phyloP scores from a whole-genome alignment of 2,888 invertebrate genomes.

The Hartigia nigra region DNA sequence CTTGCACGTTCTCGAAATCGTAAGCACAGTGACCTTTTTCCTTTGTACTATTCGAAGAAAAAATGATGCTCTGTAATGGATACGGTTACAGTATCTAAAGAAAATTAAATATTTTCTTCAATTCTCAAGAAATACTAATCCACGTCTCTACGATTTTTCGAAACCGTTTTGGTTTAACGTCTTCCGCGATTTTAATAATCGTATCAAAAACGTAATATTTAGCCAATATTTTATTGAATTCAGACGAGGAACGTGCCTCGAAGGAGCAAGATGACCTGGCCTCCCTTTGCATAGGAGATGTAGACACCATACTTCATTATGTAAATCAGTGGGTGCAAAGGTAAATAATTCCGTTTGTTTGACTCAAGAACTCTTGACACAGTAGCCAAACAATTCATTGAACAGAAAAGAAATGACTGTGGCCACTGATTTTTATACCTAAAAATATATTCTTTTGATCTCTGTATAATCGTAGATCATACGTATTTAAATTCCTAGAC shows the following conservation, averaged over 20 bases:
- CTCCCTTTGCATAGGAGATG: slow-evolving; percentile 80
- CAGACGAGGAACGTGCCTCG: slow-evolving; percentile 84
- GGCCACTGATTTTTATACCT: background rate
- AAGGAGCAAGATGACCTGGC: slow-evolving; percentile 83
- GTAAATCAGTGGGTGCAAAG: slow-evolving; percentile 92
- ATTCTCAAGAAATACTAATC: background rate
- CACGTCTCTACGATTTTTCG: background rate
- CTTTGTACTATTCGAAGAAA: too few relatives aligned
- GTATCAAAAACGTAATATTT: background rate
- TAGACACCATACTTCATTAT: slow-evolving; percentile 85
- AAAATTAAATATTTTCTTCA: background rate
- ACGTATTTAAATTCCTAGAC: slow-evolving; percentile 69
- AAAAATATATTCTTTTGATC: slow-evolving; percentile 8
- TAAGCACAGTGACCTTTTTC: background rate
- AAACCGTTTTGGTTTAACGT: slow-evolving; percentile 5
- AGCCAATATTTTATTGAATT: slow-evolving; percentile 35
- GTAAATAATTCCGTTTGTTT: slow-evolving; percentile 64
- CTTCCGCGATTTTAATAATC: slow-evolving; percentile 19
- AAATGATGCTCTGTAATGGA: background rate
- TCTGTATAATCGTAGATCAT: slow-evolving; percentile 8
- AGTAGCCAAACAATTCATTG: background rate
- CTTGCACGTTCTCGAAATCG: background rate
- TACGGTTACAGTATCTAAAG: background rate
- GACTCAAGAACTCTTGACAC: background rate
- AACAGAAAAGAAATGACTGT: slow-evolving; percentile 4